Base-by-base conservation (phyloP, 2,113 vertebrate species). In the Asarcornis scutulata region DNA sequence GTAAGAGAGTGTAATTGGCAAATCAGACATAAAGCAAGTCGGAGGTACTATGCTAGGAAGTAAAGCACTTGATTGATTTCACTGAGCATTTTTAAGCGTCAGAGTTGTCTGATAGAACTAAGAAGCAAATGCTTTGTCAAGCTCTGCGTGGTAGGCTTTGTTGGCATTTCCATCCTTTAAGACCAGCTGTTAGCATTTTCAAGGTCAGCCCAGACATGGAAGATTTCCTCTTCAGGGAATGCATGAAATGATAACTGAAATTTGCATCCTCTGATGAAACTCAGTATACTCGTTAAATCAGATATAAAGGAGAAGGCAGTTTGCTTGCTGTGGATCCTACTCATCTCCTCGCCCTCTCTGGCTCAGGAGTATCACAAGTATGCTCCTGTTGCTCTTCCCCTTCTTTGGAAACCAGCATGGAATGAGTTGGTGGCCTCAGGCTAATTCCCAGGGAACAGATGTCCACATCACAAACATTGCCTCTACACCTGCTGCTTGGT, bases 131-230 rank as follows among this genome's bases (percentile, higher is more conserved):
- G 83, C 59, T 36, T 84, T 96, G 73, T 69, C 88, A 93, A 86
- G 69, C 72, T 48, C 4, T 82, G 2, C 5, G 66, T 88, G 86
- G 83, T 94, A 66, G 83, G 68, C 94, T 93, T 75, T 94, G 86
- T 79, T n/a, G 46, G 88, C 88, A 34, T 89, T 94, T 94, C 77
- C 69, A 55, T 87, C 86, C 79, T 68, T 76, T 93, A 84, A 87
- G 93, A 91, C 62, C 95, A 96, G 96, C 92, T 96, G 92, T 89
- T 94, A 69, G 67, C 58, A 34, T 96, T 96, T 97, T 93, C 93
- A 89, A 92, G 94, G 92, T 96, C 95, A 94, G 63, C 9, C 26
- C 23, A 91, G 77, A 83, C 77, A 75, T 59, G 71, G 74, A 94
- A 87, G 52, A 83, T 86, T 94, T 94, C 29, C 25, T 91, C 59